Percentiles rank a stretch among this genome's conserved stretches.
These are phyloP conservation scores for Raja brachyura DNA, from an alignment of 2,113 vertebrate genomes.

Conservation along the genomic window DNA sequence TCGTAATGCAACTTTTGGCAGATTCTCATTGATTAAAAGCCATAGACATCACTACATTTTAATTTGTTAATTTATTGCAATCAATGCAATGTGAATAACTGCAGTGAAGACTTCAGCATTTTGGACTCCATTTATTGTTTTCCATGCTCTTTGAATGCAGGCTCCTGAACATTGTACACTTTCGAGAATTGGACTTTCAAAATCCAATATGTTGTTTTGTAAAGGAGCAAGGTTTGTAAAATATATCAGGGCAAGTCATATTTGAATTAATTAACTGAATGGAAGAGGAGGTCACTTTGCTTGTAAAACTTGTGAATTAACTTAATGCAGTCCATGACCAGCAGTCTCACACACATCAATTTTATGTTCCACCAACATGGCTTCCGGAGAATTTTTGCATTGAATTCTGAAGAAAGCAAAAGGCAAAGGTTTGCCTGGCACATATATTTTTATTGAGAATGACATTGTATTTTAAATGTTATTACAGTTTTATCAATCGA, in stretches of 20 bases:
- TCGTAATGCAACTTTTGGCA: not conserved
- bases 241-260: not conserved
- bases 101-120: not conserved
- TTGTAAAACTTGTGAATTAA: not conserved
- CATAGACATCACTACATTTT: not conserved
- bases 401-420: not conserved
- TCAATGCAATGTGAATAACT: conserved; percentile 5
- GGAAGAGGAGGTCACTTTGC: not conserved
- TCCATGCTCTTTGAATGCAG: not conserved
- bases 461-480: not conserved
- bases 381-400: not conserved
- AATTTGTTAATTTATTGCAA: conserved; percentile 25
- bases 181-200: not conserved
- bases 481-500: not conserved
- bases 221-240: not conserved
- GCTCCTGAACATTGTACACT: not conserved
- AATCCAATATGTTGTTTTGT: not conserved
- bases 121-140: not conserved
- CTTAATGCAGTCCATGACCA: not conserved
- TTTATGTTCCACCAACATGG: not conserved
- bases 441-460: not conserved
- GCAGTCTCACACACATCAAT: not conserved
- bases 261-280: not conserved
- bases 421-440: not conserved
- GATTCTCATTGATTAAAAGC: conserved; percentile 36